A percentile compares a stretch with the other conserved stretches of the same genome.
phyloP scores from a whole-genome alignment of 2,113 vertebrate species.

The Hyla sarda region DNA sequence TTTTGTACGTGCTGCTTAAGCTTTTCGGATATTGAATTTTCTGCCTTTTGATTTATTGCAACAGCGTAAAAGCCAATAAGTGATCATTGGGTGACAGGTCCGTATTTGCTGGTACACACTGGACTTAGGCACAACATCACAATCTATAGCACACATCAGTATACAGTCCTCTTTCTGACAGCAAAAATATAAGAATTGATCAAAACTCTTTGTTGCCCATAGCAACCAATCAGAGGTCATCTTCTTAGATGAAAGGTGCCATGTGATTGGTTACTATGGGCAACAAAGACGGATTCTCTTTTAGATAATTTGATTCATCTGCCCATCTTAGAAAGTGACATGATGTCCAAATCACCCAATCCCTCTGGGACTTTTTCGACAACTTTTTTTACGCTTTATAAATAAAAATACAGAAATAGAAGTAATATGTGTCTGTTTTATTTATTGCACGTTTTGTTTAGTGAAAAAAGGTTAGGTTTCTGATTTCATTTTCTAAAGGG shows the following conservation, averaged over 20 bases:
- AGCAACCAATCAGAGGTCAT: no score
- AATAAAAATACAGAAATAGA: slow-evolving; percentile 40
- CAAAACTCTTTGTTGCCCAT: no score
- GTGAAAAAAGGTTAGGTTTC: no score
- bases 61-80: neutral
- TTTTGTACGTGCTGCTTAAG: slow-evolving; percentile 24
- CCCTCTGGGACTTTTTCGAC: slow-evolving; percentile 12
- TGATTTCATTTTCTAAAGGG: no score
- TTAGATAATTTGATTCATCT: no score
- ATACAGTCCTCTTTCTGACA: neutral
- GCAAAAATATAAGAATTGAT: neutral
- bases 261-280: no score
- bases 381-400: slow-evolving; percentile 56
- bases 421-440: neutral
- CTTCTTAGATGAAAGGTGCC: no score
- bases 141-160: slow-evolving; percentile 4
- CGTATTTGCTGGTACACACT: slow-evolving; percentile 24
- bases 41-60: neutral
- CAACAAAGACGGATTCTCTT: no score
- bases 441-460: neutral
- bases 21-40: neutral
- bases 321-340: no score
- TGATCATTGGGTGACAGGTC: slow-evolving; percentile 13
- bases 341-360: slow-evolving; percentile 2
- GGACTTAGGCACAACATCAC: slow-evolving; percentile 21